A percentile compares a stretch with the other conserved stretches of the same genome.
Evolutionary conservation across 2,888 invertebrate genomes (phyloP).

Genomic region (Stenolophus ochropezus): DNA sequence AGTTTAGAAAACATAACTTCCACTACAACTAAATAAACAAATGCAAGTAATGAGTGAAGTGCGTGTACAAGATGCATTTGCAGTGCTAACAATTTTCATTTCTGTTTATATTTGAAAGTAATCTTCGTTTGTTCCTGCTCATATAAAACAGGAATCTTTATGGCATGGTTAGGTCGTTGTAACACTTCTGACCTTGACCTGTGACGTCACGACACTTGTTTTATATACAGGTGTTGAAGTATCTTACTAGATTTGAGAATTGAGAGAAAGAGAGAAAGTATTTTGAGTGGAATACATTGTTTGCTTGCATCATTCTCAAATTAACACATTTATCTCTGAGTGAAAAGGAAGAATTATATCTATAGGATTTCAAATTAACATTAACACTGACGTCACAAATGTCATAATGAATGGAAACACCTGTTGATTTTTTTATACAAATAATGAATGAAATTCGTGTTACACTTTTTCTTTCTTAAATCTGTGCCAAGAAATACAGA

Average conservation of each 20-base stretch:
- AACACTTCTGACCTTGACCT: conserved; percentile 38
- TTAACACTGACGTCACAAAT: too few species aligned
- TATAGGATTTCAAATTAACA: too few species aligned
- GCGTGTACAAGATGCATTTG: conserved; percentile 5
- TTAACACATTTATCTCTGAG: background rate
- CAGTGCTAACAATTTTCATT: conserved; percentile 26
- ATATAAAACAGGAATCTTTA: conserved; percentile 42
- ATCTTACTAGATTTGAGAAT: conserved; percentile 23
- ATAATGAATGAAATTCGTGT: too few species aligned
- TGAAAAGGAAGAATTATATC: background rate
- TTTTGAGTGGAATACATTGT: conserved; percentile 22
- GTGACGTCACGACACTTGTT: conserved; percentile 13
- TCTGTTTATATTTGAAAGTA: conserved; percentile 33
- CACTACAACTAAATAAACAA: background rate
- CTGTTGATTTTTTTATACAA: too few species aligned
- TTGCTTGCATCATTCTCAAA: conserved; percentile 9
- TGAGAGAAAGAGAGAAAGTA: conserved; percentile 42
- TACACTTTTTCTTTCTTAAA: too few species aligned
- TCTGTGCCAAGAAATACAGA: too few species aligned
- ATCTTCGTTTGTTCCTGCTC: conserved; percentile 3
- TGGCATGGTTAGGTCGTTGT: conserved; percentile 16
- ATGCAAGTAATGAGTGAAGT: conserved; percentile 5
- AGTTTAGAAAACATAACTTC: background rate
- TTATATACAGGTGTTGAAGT: conserved; percentile 37
- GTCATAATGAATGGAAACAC: too few species aligned